Base-by-base conservation (phyloP, 2,888 invertebrate species). In the Xestia xanthographa region DNA sequence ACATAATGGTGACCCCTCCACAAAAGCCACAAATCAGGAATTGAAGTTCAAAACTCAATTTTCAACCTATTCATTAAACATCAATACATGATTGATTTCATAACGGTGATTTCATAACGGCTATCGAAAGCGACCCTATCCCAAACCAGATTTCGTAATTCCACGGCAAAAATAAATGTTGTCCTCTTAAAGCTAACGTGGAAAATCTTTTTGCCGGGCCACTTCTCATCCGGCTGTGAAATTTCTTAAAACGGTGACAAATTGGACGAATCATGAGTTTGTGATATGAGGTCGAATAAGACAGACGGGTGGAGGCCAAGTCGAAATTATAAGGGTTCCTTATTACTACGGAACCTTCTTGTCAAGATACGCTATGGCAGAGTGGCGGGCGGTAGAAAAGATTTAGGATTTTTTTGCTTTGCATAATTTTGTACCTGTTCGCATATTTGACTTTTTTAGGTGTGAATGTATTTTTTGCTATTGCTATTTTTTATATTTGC, bases 181-280 rank as follows among this genome's bases (percentile, higher is more conserved):
- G n/a, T 69, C 48, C 66, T 45, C 53, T 60, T 66, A 60, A 53
- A 41, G 43, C 56, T 66, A 70, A 76, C 53, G 65, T 66, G 72
- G 70, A 80, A 80, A 84, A 75, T 77, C 50, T 77, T 75, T 43
- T 71, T 29, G 58, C 68, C 38, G 45, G 20, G 69, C 17, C 26
- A 71, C 41, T 69, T 82, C 71, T 82, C 75, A 81, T 76, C 53
- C 77, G 66, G 17, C 73, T 81, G 78, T 79, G 74, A 82, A 88
- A 86, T 86, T 86, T 86, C 75, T 79, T 82, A 84, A 88, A 87
- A 74, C 70, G 72, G 73, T 88, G 87, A 88, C 87, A 88, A 87
- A 88, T 87, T 88, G 88, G 72, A 77, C 79, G 77, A 80, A 86
- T 76, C 84, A 75, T 75, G 88, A 88, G 87, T 82, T 82, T 72